These are phyloP conservation scores for Girardia tigrina DNA, from an alignment of 2,888 invertebrate genomes.

Conservation along the genomic window DNA sequence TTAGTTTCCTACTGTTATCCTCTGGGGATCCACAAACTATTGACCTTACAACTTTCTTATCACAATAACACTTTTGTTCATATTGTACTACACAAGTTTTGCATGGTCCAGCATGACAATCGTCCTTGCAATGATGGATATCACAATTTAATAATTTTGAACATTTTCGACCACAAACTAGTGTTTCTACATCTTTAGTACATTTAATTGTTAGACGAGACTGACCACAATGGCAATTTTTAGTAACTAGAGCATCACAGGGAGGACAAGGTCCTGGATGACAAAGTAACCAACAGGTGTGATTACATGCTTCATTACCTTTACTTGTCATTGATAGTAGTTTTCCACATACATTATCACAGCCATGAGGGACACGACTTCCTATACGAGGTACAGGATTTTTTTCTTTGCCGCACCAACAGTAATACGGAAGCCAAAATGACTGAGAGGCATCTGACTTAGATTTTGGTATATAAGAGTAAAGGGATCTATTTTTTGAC, in stretches of 20 bases:
- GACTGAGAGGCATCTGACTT: too few species aligned
- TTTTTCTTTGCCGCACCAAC: slow-evolving; percentile 71
- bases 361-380: slow-evolving; percentile 62
- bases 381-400: slow-evolving; percentile 56
- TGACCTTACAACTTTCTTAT: too few species aligned
- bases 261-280: slow-evolving; percentile 35
- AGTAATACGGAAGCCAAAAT: slow-evolving; percentile 52
- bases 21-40: too few species aligned
- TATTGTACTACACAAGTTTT: too few species aligned
- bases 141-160: background rate
- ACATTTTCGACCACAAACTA: background rate
- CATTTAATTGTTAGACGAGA: background rate
- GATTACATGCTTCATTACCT: background rate
- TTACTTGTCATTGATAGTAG: slow-evolving; percentile 46
- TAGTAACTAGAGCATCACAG: slow-evolving; percentile 38
- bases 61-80: too few species aligned
- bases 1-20: too few species aligned
- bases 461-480: slow-evolving; percentile 40
- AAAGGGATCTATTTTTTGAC: background rate
- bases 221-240: background rate
- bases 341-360: slow-evolving; percentile 69
- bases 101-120: background rate
- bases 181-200: background rate
- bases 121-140: background rate
- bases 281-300: background rate